Conservation (phyloP, 2,113 vertebrate genomes). For the Alligator mississippiensis region DNA sequence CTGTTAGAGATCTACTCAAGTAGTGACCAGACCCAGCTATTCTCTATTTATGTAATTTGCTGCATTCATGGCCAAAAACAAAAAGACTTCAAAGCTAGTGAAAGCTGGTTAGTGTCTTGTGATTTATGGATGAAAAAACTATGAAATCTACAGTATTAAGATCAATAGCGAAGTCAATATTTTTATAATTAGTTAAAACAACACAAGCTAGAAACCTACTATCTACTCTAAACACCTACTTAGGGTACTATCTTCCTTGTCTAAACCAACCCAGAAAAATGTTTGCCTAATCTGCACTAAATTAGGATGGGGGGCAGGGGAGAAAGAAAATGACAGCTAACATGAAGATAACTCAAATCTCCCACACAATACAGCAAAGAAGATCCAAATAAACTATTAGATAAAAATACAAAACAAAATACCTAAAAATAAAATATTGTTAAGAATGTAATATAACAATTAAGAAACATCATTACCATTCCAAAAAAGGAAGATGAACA, state of each 20-base stretch:
- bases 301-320: not conserved
- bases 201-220: no score
- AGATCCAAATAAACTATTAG: not conserved
- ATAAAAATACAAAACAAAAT: not conserved
- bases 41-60: not conserved
- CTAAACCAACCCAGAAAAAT: no score
- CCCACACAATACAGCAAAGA: not conserved
- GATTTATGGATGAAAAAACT: not conserved
- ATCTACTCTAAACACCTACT: no score
- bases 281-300: no score
- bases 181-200: not conserved
- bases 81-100: not conserved
- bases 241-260: no score
- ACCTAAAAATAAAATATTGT: not conserved
- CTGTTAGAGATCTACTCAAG: not conserved
- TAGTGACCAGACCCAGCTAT: not conserved
- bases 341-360: not conserved
- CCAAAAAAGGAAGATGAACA: not conserved
- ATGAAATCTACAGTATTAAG: not conserved
- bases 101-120: not conserved
- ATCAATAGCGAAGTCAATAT: not conserved
- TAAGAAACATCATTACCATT: not conserved
- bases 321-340: not conserved
- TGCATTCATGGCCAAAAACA: not conserved
- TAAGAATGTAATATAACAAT: not conserved